A percentile compares a stretch with the other conserved stretches of the same genome.
Evolutionary conservation across 2,113 vertebrate species (phyloP).

Genomic region (Bos indicus): DNA sequence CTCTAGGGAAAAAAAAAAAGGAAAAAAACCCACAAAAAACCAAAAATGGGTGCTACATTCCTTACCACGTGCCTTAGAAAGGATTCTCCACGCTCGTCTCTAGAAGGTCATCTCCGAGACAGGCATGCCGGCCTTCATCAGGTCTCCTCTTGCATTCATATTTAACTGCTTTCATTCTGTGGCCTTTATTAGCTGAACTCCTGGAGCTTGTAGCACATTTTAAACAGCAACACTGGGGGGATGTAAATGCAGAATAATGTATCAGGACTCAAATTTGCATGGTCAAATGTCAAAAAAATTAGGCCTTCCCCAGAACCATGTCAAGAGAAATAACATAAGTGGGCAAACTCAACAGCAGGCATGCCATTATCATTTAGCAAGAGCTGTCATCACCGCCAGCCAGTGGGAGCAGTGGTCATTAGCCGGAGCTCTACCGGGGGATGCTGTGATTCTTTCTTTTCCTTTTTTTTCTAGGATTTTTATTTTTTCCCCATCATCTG

Average conservation of each 20-base stretch:
- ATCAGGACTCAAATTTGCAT: conserved; percentile 99
- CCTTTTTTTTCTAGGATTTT: conserved; percentile 79
- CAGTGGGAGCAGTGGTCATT: conserved; percentile 94
- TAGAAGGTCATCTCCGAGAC: conserved; percentile 81
- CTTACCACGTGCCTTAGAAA: conserved; percentile 75
- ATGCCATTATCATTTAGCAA: conserved; percentile 96
- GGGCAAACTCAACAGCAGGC: conserved; percentile 91
- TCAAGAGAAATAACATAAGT: conserved; percentile 97
- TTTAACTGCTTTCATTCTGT: conserved; percentile 86
- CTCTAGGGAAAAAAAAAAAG: conserved; percentile 4
- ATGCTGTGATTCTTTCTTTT: conserved; percentile 79
- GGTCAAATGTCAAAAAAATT: conserved; percentile 99
- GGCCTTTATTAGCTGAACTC: conserved; percentile 91
- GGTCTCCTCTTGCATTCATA: conserved; percentile 87
- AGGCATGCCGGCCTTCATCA: conserved; percentile 81
- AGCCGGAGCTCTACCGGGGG: conserved; percentile 85
- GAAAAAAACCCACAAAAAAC: background rate
- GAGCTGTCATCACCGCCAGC: conserved; percentile 94
- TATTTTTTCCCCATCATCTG: conserved; percentile 81
- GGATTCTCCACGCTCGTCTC: conserved; percentile 71
- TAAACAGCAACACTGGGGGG: conserved; percentile 90
- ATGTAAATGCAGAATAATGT: conserved; percentile 99
- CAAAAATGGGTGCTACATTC: conserved; percentile 51
- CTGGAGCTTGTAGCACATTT: conserved; percentile 88
- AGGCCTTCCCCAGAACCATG: conserved; percentile 97